Conservation (phyloP, 1,140 invertebrate species). For the Drosophila burlai region DNA sequence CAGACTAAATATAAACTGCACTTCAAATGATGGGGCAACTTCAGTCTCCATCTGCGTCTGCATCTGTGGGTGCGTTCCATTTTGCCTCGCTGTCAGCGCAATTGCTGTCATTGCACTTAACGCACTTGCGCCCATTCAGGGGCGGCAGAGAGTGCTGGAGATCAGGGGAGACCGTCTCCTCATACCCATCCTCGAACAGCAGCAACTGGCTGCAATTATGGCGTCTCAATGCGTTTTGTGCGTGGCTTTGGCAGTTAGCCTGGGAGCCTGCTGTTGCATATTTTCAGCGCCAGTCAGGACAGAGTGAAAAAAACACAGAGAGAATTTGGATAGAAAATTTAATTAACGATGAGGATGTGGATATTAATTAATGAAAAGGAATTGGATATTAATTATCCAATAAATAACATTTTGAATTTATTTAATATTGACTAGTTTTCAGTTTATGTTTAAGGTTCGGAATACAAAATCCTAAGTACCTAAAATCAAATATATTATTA, state of each 20-base stretch:
- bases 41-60: conserved; percentile 20
- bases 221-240: conserved; percentile 80
- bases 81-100: conserved; percentile 75
- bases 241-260: conserved; percentile 76
- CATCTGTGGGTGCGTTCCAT: conserved; percentile 56
- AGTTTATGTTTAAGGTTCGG: neutral
- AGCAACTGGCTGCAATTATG: conserved; percentile 78
- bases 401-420: too few relatives aligned
- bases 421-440: neutral
- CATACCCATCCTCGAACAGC: conserved; percentile 16
- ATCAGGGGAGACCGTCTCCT: neutral
- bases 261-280: conserved; percentile 67
- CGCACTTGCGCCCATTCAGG: conserved; percentile 67
- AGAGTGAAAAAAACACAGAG: conserved; percentile 12
- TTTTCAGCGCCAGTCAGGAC: conserved; percentile 45
- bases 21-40: conserved; percentile 52
- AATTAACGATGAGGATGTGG: too few relatives aligned
- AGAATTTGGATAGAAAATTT: neutral
- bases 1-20: conserved; percentile 76
- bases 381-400: too few relatives aligned
- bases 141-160: neutral
- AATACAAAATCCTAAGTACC: too few relatives aligned
- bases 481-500: too few relatives aligned
- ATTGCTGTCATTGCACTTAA: conserved; percentile 81
- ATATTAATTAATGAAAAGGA: neutral